Percentiles rank a stretch among this genome's conserved stretches.
These are phyloP conservation scores for Cichlasoma orientale DNA, from an alignment of 2,797 vertebrate genomes.

Conservation along the genomic window DNA sequence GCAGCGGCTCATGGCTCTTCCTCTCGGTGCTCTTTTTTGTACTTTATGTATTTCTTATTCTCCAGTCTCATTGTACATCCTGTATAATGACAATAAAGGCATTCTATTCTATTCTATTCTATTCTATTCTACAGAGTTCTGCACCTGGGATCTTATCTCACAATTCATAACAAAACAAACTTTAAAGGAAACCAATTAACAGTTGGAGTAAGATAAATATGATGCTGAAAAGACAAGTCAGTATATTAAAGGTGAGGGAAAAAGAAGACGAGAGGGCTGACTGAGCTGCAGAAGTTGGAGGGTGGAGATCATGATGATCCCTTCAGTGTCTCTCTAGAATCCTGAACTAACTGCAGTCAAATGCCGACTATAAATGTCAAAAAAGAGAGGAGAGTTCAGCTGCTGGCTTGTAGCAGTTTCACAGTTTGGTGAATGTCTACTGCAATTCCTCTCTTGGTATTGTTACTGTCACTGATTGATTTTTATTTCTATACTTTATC, in stretches of 20 bases:
- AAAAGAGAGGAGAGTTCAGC: not conserved
- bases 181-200: not conserved
- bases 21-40: too few relatives aligned
- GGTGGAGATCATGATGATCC: not conserved
- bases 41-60: too few relatives aligned
- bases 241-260: not conserved
- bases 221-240: not conserved
- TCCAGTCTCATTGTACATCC: too few relatives aligned
- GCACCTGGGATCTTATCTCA: not conserved
- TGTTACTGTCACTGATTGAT: not conserved
- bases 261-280: not conserved
- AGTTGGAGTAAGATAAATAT: not conserved
- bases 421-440: not conserved
- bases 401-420: not conserved
- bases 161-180: not conserved
- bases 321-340: not conserved
- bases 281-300: not conserved
- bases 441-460: not conserved
- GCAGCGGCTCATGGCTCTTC: too few relatives aligned
- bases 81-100: too few relatives aligned
- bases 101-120: too few relatives aligned
- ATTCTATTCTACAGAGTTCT: too few relatives aligned
- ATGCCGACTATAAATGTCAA: not conserved
- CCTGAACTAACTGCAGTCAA: not conserved
- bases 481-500: not conserved